A percentile compares a stretch with the other conserved stretches of the same genome.
phyloP scores from a whole-genome alignment of 1,140 invertebrate genomes.

The Micrasema minimum region DNA sequence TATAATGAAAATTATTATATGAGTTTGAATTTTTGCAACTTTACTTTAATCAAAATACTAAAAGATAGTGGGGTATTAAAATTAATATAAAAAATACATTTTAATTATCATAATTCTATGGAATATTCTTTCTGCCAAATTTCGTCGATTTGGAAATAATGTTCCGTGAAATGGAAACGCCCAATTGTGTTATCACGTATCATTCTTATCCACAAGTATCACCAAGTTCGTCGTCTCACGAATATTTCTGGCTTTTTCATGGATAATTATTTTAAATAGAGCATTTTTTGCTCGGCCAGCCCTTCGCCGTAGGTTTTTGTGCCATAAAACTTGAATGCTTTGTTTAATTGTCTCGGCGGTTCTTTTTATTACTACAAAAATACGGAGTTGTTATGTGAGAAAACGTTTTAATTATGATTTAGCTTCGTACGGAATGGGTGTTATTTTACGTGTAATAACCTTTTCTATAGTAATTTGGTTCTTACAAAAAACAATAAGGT shows the following conservation, averaged over 20 bases:
- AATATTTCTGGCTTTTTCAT: conserved; percentile 39
- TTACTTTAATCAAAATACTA: not conserved
- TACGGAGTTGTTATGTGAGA: not conserved
- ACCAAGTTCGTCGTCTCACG: conserved; percentile 5
- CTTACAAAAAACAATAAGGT: too few relatives aligned
- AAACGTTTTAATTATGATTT: conserved; percentile 22
- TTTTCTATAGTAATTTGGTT: too few relatives aligned
- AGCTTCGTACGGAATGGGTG: too few relatives aligned
- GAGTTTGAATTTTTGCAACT: not conserved
- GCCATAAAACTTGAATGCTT: conserved; percentile 30
- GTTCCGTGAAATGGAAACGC: conserved; percentile 35
- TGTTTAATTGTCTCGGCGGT: conserved; percentile 36
- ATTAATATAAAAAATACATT: not conserved
- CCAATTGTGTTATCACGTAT: conserved; percentile 30
- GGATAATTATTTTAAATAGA: conserved; percentile 41
- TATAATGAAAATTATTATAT: too few relatives aligned
- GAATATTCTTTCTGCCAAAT: not conserved
- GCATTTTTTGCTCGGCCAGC: conserved; percentile 3
- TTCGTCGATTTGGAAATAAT: conserved; percentile 23
- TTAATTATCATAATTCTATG: not conserved
- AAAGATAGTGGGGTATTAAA: conserved; percentile 7
- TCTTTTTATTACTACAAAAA: conserved; percentile 31
- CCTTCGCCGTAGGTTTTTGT: conserved; percentile 26
- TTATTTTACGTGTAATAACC: too few relatives aligned
- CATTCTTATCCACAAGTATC: not conserved